A percentile compares a stretch with the other conserved stretches of the same genome.
These are phyloP conservation scores for Polylopha cassiicola DNA, from an alignment of 2,888 invertebrate genomes.

Conservation along the genomic window DNA sequence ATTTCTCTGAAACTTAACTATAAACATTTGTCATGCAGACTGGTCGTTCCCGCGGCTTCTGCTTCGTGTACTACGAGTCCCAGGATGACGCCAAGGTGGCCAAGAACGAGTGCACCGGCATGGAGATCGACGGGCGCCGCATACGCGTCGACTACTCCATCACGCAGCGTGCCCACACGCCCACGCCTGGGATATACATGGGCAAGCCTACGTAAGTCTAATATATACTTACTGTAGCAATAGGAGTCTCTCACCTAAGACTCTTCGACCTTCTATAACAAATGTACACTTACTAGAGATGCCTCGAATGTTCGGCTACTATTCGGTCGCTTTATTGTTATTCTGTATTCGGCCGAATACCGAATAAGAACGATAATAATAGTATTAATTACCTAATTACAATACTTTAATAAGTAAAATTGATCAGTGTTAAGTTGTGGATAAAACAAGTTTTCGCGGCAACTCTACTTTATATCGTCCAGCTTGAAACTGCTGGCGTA, in stretches of 20 bases:
- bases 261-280: too few relatives aligned
- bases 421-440: too few relatives aligned
- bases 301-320: too few relatives aligned
- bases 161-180: conserved; percentile 96
- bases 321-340: too few relatives aligned
- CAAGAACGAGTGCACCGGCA: conserved; percentile 94
- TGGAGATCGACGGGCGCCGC: conserved; percentile 94
- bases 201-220: conserved; percentile 90
- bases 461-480: too few relatives aligned
- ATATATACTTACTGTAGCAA: neutral
- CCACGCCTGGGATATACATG: conserved; percentile 98
- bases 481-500: conserved; percentile 24
- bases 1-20: too few relatives aligned
- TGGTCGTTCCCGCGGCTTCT: conserved; percentile 95
- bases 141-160: conserved; percentile 98
- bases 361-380: too few relatives aligned
- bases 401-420: too few relatives aligned
- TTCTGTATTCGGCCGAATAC: too few relatives aligned
- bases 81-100: conserved; percentile 94
- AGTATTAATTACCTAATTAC: too few relatives aligned
- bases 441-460: too few relatives aligned
- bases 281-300: too few relatives aligned
- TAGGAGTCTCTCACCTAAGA: conserved; percentile 37
- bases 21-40: conserved; percentile 80
- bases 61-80: conserved; percentile 95